These are phyloP conservation scores for Drosophila antonietae DNA, from an alignment of 2,888 invertebrate genomes.

Conservation along the genomic window DNA sequence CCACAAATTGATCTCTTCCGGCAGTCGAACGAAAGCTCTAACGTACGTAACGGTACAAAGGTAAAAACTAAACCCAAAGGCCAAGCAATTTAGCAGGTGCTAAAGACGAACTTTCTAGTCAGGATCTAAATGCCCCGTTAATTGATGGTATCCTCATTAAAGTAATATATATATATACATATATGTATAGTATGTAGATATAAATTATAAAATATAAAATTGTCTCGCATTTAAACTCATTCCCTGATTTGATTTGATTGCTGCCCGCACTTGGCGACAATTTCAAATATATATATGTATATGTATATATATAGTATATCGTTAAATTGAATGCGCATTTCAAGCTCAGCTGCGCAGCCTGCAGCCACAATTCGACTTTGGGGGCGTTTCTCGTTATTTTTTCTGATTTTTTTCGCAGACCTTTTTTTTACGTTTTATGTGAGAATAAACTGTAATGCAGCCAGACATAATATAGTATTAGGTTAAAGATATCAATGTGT, in stretches of 20 bases:
- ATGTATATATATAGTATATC: neutral
- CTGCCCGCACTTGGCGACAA: constrained; percentile 37
- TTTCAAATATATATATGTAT: constrained; percentile 26
- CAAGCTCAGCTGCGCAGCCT: constrained; percentile 36
- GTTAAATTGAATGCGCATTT: constrained; percentile 38
- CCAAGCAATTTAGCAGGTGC: constrained; percentile 17
- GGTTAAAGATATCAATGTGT: neutral
- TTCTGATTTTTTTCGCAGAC: constrained; percentile 4
- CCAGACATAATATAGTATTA: neutral
- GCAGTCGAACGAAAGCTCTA: constrained; percentile 20
- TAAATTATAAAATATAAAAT: neutral
- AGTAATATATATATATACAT: neutral
- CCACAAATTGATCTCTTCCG: constrained; percentile 61
- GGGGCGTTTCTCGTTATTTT: constrained; percentile 3
- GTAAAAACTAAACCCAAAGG: constrained; percentile 23
- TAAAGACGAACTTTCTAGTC: neutral
- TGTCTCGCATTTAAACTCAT: constrained; percentile 43
- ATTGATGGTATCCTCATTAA: constrained; percentile 55
- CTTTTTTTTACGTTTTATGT: neutral
- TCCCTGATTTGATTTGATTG: constrained; percentile 50
- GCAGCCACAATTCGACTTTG: neutral
- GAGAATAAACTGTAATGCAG: constrained; percentile 3
- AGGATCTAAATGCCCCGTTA: constrained; percentile 22
- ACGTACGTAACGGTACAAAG: constrained; percentile 24
- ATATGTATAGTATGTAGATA: neutral